phyloP scores from a whole-genome alignment of 2,797 vertebrate genomes.

The Mallotus villosus region DNA sequence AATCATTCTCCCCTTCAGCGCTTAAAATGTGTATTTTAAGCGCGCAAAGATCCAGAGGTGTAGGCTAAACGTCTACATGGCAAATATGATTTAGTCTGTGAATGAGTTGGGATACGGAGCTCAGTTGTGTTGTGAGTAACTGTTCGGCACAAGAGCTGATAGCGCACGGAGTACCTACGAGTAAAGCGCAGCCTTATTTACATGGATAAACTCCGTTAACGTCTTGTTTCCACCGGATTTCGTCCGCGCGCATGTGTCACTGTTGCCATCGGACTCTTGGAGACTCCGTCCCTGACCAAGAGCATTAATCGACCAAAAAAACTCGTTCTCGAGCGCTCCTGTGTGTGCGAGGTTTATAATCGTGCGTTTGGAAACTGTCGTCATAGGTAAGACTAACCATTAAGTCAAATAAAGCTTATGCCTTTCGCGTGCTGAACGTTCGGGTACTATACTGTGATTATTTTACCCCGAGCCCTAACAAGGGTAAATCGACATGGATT shows the following conservation, averaged over 20 bases:
- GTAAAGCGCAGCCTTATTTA: not conserved
- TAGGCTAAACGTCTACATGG: not conserved
- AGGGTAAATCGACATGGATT: not conserved
- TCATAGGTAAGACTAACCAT: not conserved
- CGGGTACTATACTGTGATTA: not conserved
- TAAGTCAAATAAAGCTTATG: not conserved
- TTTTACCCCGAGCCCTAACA: not conserved
- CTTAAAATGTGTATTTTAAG: not conserved
- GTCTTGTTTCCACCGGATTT: conserved; percentile 4
- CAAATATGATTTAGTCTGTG: conserved; percentile 1
- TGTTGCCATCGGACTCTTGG: not conserved
- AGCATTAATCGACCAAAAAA: not conserved
- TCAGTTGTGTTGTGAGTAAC: conserved; percentile 1
- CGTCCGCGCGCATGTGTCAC: not conserved
- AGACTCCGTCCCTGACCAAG: not conserved
- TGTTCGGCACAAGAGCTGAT: not conserved
- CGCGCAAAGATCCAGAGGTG: not conserved
- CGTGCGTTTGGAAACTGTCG: not conserved
- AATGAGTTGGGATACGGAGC: not conserved
- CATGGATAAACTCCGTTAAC: not conserved
- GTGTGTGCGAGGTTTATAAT: not conserved
- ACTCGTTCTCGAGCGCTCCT: not conserved
- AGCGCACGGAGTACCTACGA: not conserved
- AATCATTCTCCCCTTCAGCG: not conserved
- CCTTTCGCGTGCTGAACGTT: not conserved